Evolutionary conservation across 2,888 invertebrate genomes (phyloP), one percentile per base, ranked within the genome.

Genomic region (Synergus japonicus): DNA sequence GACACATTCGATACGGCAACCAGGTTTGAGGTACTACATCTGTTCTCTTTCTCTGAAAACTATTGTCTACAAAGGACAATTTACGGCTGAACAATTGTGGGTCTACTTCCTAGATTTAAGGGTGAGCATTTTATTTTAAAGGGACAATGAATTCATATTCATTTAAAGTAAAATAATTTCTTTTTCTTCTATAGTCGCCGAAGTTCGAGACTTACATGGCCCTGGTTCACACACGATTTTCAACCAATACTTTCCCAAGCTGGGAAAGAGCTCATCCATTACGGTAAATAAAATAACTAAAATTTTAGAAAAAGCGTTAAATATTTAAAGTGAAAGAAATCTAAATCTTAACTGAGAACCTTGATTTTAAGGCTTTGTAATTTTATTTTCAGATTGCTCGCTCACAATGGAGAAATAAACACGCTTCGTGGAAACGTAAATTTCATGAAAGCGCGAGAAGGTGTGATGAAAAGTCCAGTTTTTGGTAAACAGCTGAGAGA

Each of bases 401-500:
- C 99, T 83, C 99, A 99, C 94, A 99, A 99, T 93, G 99, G 99
- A 84, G 99, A 99, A 94, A 99, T 99, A 92, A 99, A 99, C 93
- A 99, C 99, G 15, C 94, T 99, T 86, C 96, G 99, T 83, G 99
- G 99, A 87, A 99, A 99, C 92, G 97, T 99, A 10, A 99, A 99
- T 93, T 95, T 97, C 86, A 99, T 99, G 99, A 97, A 98, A 92
- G 99, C 99, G 78, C 96, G 99, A 79, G 99, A 99, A 92, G 99
- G 99, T 80, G 97, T 99, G 49, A 99, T 99, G 99, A 95, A 96
- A 90, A 98, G 97, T 90, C 94, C 95, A 13, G 91, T 95, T 63
- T 98, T 96, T 92, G 98, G 98, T 5, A 95, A 97, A 80, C 95
- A 97, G 82, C 93, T 99, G 82, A 96, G 97, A 90, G 95, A 96